Conservation (phyloP, 2,113 vertebrate species). For the Neofelis nebulosa region DNA sequence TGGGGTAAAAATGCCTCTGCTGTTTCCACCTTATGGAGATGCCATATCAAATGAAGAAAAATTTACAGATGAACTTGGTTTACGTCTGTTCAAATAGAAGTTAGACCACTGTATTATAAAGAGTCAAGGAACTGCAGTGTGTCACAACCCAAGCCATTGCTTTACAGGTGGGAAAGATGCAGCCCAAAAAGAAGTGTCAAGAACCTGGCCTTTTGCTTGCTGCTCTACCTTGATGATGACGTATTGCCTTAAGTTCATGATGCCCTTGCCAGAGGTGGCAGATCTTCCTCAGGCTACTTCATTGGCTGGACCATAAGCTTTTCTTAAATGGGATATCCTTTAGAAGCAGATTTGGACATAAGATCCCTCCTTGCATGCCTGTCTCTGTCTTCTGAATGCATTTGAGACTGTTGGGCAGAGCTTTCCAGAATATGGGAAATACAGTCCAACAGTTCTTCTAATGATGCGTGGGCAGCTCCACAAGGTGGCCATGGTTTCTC, state of each 20-base stretch:
- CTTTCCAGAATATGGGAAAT: not conserved
- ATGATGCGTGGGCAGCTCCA: not conserved
- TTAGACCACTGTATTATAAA: not conserved
- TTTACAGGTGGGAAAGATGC: not conserved
- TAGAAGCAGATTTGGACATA: not conserved
- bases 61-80: not conserved
- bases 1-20: not conserved
- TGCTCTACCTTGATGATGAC: not conserved
- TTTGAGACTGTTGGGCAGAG: not conserved
- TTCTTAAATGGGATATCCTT: not conserved
- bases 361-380: not conserved
- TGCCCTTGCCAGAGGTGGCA: not conserved
- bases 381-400: not conserved
- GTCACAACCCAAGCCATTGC: not conserved
- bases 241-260: not conserved
- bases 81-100: not conserved
- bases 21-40: not conserved
- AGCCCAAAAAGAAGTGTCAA: not conserved
- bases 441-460: not conserved
- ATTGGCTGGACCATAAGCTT: not conserved
- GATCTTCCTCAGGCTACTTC: not conserved
- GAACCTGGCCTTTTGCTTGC: not conserved
- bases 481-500: not conserved
- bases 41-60: not conserved
- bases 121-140: not conserved